Conservation (phyloP, 1,140 invertebrate genomes). For the Trigoniulus corallinus region DNA sequence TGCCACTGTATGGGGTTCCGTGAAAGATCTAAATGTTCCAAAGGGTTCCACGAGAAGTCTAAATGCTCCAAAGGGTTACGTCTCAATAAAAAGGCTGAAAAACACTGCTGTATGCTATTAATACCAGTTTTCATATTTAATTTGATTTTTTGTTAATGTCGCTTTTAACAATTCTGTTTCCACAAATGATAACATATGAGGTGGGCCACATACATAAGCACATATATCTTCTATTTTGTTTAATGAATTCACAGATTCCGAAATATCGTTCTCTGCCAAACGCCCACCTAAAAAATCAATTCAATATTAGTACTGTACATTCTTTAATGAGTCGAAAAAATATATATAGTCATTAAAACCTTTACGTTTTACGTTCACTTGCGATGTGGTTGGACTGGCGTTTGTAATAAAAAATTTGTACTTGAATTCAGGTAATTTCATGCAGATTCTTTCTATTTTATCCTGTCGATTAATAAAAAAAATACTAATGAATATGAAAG, state of each 20-base stretch:
- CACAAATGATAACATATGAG: slow-evolving; percentile 20
- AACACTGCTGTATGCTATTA: no score
- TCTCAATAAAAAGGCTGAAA: no score
- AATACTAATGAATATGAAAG: slow-evolving; percentile 2
- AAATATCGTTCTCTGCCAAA: no score
- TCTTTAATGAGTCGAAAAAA: slow-evolving; percentile 1
- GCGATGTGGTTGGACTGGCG: background rate
- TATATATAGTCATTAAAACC: background rate
- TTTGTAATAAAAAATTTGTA: slow-evolving; percentile 11
- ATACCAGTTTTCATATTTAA: slow-evolving; percentile 25
- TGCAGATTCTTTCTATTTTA: slow-evolving; percentile 7
- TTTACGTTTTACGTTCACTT: slow-evolving; percentile 10
- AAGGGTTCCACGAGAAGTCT: no score
- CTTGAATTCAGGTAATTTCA: slow-evolving; percentile 1
- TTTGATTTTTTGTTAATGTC: slow-evolving; percentile 15
- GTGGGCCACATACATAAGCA: slow-evolving; percentile 24
- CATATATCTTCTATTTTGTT: slow-evolving; percentile 14
- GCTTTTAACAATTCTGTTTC: slow-evolving; percentile 14
- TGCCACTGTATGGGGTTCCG: no score
- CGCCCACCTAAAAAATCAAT: no score
- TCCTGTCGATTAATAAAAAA: slow-evolving; percentile 5
- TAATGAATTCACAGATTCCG: slow-evolving; percentile 15
- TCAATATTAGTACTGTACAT: no score
- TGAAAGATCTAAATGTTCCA: no score
- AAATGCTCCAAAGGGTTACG: no score